Conservation (phyloP, 2,113 vertebrate genomes). For the Diadophis punctatus region DNA sequence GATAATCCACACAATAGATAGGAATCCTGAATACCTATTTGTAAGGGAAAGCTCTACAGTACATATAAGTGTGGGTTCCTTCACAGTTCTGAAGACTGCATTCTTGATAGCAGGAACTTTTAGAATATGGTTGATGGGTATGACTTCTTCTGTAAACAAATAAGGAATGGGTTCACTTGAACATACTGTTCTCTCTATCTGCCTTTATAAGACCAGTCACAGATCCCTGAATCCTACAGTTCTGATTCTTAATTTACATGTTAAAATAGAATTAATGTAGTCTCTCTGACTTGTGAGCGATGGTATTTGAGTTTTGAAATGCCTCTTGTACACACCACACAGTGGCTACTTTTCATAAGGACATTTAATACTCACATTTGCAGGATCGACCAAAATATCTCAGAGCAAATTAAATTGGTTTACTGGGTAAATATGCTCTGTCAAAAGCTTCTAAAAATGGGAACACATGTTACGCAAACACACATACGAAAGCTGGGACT, state of each 20-base stretch:
- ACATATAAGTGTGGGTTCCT: background rate
- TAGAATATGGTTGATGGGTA: background rate
- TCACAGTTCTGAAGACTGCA: background rate
- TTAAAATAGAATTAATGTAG: constrained; percentile 1
- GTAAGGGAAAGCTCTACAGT: background rate
- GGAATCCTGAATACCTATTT: background rate
- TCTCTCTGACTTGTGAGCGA: background rate
- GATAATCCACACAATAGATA: background rate
- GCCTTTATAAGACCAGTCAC: background rate
- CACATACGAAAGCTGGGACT: constrained; percentile 9
- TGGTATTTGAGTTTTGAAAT: constrained; percentile 44
- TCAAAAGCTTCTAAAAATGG: constrained; percentile 46
- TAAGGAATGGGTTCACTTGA: background rate
- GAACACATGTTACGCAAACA: constrained; percentile 1
- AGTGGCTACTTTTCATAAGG: constrained; percentile 45
- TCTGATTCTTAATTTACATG: background rate
- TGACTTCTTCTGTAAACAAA: background rate
- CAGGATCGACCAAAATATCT: constrained; percentile 50
- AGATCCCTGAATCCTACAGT: background rate
- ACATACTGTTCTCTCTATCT: background rate
- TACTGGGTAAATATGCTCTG: constrained; percentile 42
- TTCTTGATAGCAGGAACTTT: background rate
- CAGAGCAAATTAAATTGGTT: constrained; percentile 45
- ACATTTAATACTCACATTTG: constrained; percentile 45
- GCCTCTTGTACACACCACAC: constrained; percentile 31